Conservation (phyloP, 2,797 vertebrate genomes). For the Phoebastria nigripes region DNA sequence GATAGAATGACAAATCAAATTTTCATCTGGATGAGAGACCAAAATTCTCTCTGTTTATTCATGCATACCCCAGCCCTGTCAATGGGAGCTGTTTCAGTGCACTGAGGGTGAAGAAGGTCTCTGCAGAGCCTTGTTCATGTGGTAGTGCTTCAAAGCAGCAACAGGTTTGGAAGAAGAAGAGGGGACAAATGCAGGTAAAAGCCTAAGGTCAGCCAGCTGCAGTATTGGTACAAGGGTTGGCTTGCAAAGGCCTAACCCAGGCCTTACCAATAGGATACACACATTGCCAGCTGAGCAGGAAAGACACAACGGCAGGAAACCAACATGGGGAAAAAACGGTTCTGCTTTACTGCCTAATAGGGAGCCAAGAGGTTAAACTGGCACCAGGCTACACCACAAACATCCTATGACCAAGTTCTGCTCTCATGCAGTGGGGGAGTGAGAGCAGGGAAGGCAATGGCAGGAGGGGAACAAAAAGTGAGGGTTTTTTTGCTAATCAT, state of each 20-base stretch:
- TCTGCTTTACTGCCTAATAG: conserved; percentile 21
- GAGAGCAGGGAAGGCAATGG: neutral
- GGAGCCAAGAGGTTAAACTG: conserved; percentile 20
- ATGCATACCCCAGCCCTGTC: neutral
- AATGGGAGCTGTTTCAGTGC: neutral
- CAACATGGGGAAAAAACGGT: neutral
- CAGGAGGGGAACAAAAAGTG: neutral
- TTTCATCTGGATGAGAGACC: neutral
- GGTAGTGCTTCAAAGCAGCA: neutral
- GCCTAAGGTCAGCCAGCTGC: neutral
- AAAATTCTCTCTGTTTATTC: neutral
- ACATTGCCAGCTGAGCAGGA: neutral
- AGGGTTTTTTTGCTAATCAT: neutral
- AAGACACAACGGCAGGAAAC: neutral
- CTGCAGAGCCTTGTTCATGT: neutral
- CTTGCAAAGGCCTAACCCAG: neutral
- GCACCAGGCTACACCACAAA: neutral
- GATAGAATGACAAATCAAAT: neutral
- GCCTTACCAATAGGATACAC: neutral
- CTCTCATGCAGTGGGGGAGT: neutral
- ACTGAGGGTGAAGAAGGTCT: neutral
- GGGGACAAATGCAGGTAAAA: neutral
- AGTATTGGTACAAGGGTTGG: neutral
- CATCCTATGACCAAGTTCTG: conserved; percentile 9
- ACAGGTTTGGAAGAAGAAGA: neutral